Evolutionary conservation across 64 coral and sea anemone genomes (phyloP).

Genomic region (Stichodactyla helianthus): DNA sequence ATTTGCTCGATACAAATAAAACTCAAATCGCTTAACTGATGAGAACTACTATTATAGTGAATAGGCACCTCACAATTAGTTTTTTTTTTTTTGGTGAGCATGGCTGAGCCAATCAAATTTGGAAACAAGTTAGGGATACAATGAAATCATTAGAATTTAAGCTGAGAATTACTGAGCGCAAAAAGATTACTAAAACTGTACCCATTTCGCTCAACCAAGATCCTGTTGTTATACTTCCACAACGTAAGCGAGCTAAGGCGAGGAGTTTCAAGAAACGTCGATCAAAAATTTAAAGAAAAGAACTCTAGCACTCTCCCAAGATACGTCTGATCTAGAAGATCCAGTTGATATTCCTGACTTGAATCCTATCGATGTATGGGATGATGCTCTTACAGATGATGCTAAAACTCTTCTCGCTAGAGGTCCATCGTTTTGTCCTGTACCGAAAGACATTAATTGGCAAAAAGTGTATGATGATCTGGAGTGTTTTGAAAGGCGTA

Average conservation of each 20-base stretch:
- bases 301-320: not conserved
- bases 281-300: not conserved
- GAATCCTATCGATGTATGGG: conserved; percentile 42
- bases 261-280: conserved; percentile 5
- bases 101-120: conserved; percentile 14
- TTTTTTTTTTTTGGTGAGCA: no score
- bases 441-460: conserved; percentile 52
- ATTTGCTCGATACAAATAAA: no score
- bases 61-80: no score
- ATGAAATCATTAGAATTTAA: conserved; percentile 19
- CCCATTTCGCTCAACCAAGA: not conserved
- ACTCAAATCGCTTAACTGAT: no score
- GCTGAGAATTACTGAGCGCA: conserved; percentile 20
- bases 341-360: conserved; percentile 28
- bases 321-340: no score
- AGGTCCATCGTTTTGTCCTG: conserved; percentile 57
- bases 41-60: no score
- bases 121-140: not conserved
- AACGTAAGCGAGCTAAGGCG: not conserved
- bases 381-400: conserved; percentile 28
- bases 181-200: conserved; percentile 30
- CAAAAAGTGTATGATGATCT: conserved; percentile 38
- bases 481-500: conserved; percentile 43
- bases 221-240: not conserved
- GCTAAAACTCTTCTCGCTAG: conserved; percentile 33